Evolutionary conservation across 2,888 invertebrate species (phyloP).

Genomic region (Sarcophaga subvicina): DNA sequence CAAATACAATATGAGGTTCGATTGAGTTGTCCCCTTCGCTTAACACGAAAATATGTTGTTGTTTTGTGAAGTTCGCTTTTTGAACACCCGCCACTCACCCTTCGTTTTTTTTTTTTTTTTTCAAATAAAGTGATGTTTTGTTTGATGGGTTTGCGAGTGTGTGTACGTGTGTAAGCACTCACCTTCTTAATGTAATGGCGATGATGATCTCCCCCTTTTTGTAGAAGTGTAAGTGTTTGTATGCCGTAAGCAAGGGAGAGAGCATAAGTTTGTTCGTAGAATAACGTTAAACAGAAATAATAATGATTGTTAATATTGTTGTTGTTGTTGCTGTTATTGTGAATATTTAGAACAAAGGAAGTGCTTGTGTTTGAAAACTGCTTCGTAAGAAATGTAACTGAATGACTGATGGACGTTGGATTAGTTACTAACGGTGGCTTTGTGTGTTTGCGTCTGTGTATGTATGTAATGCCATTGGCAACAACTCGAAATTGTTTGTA

Average conservation of each 20-base stretch:
- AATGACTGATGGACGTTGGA: conserved; percentile 49
- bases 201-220: conserved; percentile 58
- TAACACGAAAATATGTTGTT: conserved; percentile 1
- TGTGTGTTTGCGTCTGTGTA: not conserved
- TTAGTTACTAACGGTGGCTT: conserved; percentile 18
- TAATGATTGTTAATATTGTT: conserved; percentile 10
- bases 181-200: conserved; percentile 36
- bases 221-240: not conserved
- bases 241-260: not conserved
- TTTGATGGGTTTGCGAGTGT: too few relatives aligned
- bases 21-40: conserved; percentile 24
- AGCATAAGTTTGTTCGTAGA: conserved; percentile 27
- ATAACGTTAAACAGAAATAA: conserved; percentile 51
- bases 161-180: not conserved
- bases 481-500: conserved; percentile 9
- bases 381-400: conserved; percentile 16
- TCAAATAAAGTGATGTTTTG: too few relatives aligned
- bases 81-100: conserved; percentile 24
- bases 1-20: conserved; percentile 35
- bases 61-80: conserved; percentile 22
- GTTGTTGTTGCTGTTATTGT: not conserved
- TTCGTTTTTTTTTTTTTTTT: not conserved
- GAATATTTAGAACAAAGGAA: not conserved
- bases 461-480: conserved; percentile 44
- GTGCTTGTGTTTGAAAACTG: conserved; percentile 23